phyloP scores from a whole-genome alignment of 2,797 vertebrate genomes.

The Chrysocyon brachyurus region DNA sequence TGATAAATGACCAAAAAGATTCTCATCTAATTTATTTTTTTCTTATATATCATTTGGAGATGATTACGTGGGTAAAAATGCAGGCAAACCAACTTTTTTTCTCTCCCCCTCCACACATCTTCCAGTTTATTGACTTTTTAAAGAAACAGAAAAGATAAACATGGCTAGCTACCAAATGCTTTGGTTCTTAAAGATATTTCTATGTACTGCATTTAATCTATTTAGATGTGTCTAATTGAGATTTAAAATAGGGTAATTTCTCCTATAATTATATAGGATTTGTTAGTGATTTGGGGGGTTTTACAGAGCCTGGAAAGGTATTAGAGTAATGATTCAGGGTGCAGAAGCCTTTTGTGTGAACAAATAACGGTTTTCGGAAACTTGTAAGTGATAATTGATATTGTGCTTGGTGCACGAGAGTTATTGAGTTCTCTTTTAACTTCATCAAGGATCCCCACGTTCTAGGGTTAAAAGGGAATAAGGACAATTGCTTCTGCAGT shows the following conservation, averaged over 20 bases:
- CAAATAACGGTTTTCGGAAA: background rate
- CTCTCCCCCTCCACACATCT: background rate
- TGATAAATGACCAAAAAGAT: slow-evolving; percentile 63
- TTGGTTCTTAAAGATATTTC: slow-evolving; percentile 18
- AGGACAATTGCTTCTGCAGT: background rate
- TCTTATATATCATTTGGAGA: slow-evolving; percentile 3
- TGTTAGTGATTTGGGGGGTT: background rate
- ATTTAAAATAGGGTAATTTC: background rate
- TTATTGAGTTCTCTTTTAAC: background rate
- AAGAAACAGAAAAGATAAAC: slow-evolving; percentile 18
- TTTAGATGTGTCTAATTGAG: background rate
- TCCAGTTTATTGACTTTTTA: slow-evolving; percentile 52
- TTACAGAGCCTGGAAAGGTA: background rate
- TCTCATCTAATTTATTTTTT: slow-evolving; percentile 74
- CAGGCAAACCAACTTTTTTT: background rate
- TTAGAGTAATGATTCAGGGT: background rate
- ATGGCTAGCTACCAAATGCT: background rate
- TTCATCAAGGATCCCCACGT: background rate
- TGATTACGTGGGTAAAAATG: slow-evolving; percentile 58
- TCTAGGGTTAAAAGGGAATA: background rate
- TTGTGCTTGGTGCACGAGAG: background rate
- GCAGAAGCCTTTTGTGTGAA: background rate
- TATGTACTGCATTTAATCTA: background rate
- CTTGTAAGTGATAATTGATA: background rate
- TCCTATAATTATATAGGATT: background rate